Evolutionary conservation across 2,113 vertebrate species (phyloP).

Genomic region (Notarius quadriscutis): DNA sequence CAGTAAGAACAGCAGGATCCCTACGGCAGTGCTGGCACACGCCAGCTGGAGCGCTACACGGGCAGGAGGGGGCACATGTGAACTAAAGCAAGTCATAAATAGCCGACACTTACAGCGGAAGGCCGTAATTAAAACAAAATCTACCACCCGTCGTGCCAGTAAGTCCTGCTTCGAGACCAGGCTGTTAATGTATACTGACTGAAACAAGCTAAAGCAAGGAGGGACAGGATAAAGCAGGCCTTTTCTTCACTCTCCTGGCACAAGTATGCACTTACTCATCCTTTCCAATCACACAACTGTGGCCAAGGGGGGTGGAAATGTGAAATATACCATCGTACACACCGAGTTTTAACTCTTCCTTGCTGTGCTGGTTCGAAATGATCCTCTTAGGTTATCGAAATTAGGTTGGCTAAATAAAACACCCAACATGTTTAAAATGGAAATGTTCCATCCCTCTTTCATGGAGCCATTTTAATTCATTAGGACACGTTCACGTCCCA

Average conservation of each 20-base stretch:
- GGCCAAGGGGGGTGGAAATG: conserved; percentile 9
- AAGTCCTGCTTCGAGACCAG: conserved; percentile 57
- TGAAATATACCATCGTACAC: neutral
- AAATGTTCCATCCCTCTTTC: neutral
- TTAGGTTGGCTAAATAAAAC: neutral
- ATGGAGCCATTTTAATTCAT: neutral
- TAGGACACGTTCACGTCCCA: neutral
- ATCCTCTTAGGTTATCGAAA: neutral
- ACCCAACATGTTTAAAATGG: neutral
- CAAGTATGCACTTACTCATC: conserved; percentile 48
- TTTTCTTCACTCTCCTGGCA: conserved; percentile 39
- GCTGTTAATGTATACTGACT: conserved; percentile 56
- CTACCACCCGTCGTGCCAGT: conserved; percentile 54
- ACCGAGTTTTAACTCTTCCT: neutral
- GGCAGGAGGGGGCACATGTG: conserved; percentile 48
- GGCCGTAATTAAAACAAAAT: conserved; percentile 67
- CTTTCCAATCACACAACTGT: conserved; percentile 55
- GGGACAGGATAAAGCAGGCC: conserved; percentile 8
- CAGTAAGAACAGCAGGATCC: conserved; percentile 70
- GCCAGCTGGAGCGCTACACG: conserved; percentile 63
- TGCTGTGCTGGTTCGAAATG: neutral
- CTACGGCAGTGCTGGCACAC: conserved; percentile 55
- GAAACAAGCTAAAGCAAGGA: conserved; percentile 49
- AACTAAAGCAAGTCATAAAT: conserved; percentile 64
- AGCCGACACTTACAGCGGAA: conserved; percentile 62